These are phyloP conservation scores for Rallus crepitans DNA, from an alignment of 2,797 vertebrate species.

Conservation along the genomic window DNA sequence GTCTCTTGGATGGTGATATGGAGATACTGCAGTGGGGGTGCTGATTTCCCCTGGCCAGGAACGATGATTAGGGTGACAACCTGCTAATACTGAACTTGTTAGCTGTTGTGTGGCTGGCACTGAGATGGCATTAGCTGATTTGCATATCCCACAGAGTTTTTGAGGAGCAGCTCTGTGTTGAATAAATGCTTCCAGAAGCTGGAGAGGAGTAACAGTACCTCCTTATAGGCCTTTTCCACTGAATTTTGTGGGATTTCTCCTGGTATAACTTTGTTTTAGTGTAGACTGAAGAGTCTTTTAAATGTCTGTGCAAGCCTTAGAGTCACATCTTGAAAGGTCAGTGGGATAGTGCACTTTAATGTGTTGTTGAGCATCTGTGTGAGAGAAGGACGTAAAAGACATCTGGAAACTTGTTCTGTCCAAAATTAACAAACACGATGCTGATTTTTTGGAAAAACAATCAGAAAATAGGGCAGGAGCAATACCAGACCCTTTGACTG, in stretches of 20 bases:
- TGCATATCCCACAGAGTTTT: not conserved
- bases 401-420: constrained; percentile 32
- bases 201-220: not conserved
- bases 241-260: not conserved
- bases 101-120: not conserved
- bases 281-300: not conserved
- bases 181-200: not conserved
- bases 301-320: not conserved
- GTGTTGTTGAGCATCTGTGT: not conserved
- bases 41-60: not conserved
- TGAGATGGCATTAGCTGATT: not conserved
- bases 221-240: not conserved
- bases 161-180: not conserved
- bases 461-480: not conserved
- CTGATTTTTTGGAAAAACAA: constrained; percentile 19
- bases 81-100: not conserved
- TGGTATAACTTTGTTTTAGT: not conserved
- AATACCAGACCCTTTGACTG: not conserved
- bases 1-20: not conserved
- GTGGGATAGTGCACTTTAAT: not conserved
- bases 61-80: not conserved
- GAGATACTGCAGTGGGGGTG: not conserved
- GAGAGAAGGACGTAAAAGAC: not conserved
- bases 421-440: constrained; percentile 41
- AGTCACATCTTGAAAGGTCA: not conserved